Base-by-base conservation (phyloP, 2,113 vertebrate species). In the Tamias sibiricus region DNA sequence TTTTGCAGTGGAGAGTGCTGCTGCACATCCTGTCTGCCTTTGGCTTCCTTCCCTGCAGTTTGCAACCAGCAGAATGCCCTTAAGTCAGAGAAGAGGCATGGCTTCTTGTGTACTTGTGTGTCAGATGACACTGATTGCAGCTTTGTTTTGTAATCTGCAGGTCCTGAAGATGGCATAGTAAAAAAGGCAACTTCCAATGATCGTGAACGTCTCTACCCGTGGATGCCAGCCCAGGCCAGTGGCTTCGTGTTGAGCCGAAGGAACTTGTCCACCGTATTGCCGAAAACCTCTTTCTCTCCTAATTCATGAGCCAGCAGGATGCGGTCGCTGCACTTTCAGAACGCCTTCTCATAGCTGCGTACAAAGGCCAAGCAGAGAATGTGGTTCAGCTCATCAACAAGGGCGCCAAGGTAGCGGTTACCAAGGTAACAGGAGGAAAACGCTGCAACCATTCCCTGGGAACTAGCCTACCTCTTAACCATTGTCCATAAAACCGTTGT, bases 231-330 rank as follows among this genome's bases (percentile, higher is more conserved):
- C 93, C 1, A 26, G 95, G 96, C 96, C 96, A 93, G 96, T 93
- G 93, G 97, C 92, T 91, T 97, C 94, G 75, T 97, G 98, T 98
- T 94, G 98, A 97, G 98, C 97, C 1, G 91, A 98, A 97, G 96
- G 96, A 97, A 98, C 96, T 90, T 93, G 96, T 87, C 96, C 81
- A 75, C 96, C 20, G 35, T 95, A 91, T 87, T 87, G 90, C 97
- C 87, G 96, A 93, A 98, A 97, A 97, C 98, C 98, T 98, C 98
- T 98, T 97, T 98, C 98, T 98, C 96, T 99, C 89, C 98, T 99
- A 98, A 99, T 99, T 99, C 99, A 99, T 99, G 99, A 99, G 99
- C 99, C 99, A 99, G 99, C 99, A 99, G 98, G 99, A 99, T 99
- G 99, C 98, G 97, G 99, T 99, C 98, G 99, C 99, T 8, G 99